Evolutionary conservation across 2,888 invertebrate species (phyloP).

Genomic region (Scaptomyza caliginosa): DNA sequence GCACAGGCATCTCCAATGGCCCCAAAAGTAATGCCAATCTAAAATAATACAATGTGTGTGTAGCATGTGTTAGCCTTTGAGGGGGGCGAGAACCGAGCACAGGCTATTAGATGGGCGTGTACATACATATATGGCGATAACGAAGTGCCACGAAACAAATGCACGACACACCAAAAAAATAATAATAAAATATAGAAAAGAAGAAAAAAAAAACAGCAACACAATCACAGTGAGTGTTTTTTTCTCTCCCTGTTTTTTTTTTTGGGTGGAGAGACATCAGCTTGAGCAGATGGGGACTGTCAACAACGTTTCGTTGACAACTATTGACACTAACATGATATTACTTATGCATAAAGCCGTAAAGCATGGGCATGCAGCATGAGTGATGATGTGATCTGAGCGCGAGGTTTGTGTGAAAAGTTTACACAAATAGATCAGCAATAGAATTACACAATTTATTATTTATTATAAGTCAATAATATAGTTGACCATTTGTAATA

Average conservation of each 20-base stretch:
- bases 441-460: no score
- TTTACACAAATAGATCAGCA: not conserved
- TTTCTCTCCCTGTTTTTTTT: not conserved
- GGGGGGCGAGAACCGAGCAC: constrained; percentile 6
- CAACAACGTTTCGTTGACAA: constrained; percentile 69
- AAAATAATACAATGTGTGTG: constrained; percentile 70
- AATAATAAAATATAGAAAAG: constrained; percentile 49
- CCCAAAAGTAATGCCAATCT: constrained; percentile 73
- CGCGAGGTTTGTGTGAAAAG: constrained; percentile 15
- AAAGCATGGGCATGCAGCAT: constrained; percentile 43
- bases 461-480: no score
- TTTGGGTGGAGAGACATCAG: constrained; percentile 12
- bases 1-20: constrained; percentile 52
- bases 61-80: constrained; percentile 46
- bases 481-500: no score
- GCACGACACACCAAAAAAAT: constrained; percentile 33
- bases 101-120: constrained; percentile 37
- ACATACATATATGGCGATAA: constrained; percentile 41
- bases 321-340: constrained; percentile 77
- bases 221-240: constrained; percentile 42
- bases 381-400: constrained; percentile 20
- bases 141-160: constrained; percentile 67
- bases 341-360: constrained; percentile 70
- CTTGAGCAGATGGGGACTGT: constrained; percentile 53
- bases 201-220: constrained; percentile 37